These are phyloP conservation scores for Nomada fucata DNA, from an alignment of 2,888 invertebrate species.

Conservation along the genomic window DNA sequence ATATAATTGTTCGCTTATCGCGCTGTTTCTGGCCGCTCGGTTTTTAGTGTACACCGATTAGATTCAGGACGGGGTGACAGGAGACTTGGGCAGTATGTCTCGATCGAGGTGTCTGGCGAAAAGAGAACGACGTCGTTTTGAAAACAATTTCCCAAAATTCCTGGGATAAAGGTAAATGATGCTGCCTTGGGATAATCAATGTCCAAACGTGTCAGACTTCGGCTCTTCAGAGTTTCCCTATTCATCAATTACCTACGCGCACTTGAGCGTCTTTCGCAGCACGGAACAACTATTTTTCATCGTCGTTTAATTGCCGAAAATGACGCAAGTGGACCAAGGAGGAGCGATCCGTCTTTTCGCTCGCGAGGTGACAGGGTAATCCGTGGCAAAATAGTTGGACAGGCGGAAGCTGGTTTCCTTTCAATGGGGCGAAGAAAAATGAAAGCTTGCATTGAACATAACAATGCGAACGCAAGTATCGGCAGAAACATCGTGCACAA, in stretches of 20 bases:
- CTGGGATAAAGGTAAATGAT: neutral
- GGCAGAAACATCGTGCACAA: neutral
- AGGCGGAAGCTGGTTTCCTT: conserved; percentile 9
- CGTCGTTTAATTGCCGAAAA: neutral
- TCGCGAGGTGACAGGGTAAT: conserved; percentile 25
- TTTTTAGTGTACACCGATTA: neutral
- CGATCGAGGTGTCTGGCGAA: too few relatives aligned
- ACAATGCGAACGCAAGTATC: neutral
- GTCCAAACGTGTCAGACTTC: neutral
- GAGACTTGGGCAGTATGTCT: too few relatives aligned
- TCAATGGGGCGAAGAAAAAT: conserved; percentile 39
- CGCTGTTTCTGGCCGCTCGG: neutral
- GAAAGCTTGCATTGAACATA: conserved; percentile 11
- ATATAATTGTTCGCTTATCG: conserved; percentile 2
- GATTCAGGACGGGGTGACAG: neutral
- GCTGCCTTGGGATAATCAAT: neutral
- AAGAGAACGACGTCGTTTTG: too few relatives aligned
- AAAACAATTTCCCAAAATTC: too few relatives aligned
- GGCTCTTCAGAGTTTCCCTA: too few relatives aligned
- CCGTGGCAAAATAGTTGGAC: conserved; percentile 15
- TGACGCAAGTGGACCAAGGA: neutral
- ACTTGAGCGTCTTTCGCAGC: neutral
- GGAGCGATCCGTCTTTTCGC: neutral
- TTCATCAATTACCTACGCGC: conserved; percentile 7
- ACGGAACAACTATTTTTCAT: conserved; percentile 6